Evolutionary conservation across 2,797 vertebrate genomes (phyloP).

Genomic region (Chelon labrosus): DNA sequence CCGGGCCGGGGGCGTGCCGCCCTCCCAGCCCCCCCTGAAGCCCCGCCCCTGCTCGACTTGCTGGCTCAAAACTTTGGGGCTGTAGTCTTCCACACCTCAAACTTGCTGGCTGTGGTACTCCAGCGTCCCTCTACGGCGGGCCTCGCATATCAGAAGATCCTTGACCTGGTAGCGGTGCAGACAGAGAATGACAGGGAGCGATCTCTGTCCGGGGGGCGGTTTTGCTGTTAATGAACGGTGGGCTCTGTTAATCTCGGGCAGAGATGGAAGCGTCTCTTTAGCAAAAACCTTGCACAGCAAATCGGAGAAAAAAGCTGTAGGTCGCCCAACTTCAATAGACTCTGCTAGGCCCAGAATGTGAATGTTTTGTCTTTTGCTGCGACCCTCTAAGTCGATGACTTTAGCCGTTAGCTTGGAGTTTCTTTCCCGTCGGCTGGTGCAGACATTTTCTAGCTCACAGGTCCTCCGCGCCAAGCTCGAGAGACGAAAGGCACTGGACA

Average conservation of each 20-base stretch:
- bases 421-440: background rate
- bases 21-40: too few relatives aligned
- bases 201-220: background rate
- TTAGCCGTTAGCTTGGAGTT: background rate
- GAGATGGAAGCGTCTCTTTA: background rate
- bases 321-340: background rate
- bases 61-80: background rate
- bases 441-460: constrained; percentile 1
- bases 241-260: background rate
- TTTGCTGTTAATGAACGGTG: background rate
- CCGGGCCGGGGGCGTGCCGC: too few relatives aligned
- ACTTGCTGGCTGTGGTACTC: background rate
- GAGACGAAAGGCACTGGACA: too few relatives aligned
- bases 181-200: background rate
- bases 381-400: background rate
- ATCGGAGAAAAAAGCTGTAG: background rate
- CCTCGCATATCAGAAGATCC: constrained; percentile 1
- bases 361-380: background rate
- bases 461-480: background rate
- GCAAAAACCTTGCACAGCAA: background rate
- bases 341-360: background rate
- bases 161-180: constrained; percentile 1
- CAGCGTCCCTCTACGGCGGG: background rate
- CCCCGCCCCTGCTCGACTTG: too few relatives aligned
- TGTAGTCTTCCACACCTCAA: background rate